Conservation (phyloP, 2,113 vertebrate genomes). For the Morone saxatilis region DNA sequence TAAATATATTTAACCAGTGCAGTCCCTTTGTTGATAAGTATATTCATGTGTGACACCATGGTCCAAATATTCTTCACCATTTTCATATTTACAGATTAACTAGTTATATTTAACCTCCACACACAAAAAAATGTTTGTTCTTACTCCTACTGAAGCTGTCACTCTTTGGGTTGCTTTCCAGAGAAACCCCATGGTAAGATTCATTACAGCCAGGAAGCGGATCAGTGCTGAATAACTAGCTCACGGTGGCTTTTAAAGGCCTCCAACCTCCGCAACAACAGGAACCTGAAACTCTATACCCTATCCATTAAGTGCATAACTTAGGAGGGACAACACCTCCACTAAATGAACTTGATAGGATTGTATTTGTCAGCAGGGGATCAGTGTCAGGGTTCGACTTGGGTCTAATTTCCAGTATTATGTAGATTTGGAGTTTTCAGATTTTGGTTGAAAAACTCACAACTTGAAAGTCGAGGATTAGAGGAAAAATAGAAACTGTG, state of each 20-base stretch:
- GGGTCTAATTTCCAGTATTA: slow-evolving; percentile 32
- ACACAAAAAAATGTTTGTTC: slow-evolving; percentile 23
- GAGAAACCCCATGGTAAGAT: slow-evolving; percentile 68
- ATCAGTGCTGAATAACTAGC: slow-evolving; percentile 71
- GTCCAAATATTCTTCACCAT: background rate
- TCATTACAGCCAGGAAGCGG: slow-evolving; percentile 77
- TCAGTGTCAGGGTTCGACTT: slow-evolving; percentile 33
- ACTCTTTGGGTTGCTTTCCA: slow-evolving; percentile 56
- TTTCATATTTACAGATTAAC: background rate
- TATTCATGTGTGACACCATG: slow-evolving; percentile 1
- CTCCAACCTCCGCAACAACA: slow-evolving; percentile 70
- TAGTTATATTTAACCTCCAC: background rate
- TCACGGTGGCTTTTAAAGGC: slow-evolving; percentile 76
- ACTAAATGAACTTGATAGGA: slow-evolving; percentile 64
- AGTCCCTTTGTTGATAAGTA: background rate
- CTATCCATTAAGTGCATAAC: slow-evolving; percentile 75
- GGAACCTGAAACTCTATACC: slow-evolving; percentile 77
- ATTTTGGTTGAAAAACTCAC: slow-evolving; percentile 1
- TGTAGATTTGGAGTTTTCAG: background rate
- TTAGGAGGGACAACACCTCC: slow-evolving; percentile 62
- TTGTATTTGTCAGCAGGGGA: slow-evolving; percentile 65
- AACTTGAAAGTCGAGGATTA: slow-evolving; percentile 3
- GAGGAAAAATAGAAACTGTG: background rate
- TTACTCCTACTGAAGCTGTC: slow-evolving; percentile 44
- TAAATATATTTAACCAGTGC: background rate